phyloP scores from a whole-genome alignment of 2,888 invertebrate genomes.

The Rhagophthalmus giganteus region DNA sequence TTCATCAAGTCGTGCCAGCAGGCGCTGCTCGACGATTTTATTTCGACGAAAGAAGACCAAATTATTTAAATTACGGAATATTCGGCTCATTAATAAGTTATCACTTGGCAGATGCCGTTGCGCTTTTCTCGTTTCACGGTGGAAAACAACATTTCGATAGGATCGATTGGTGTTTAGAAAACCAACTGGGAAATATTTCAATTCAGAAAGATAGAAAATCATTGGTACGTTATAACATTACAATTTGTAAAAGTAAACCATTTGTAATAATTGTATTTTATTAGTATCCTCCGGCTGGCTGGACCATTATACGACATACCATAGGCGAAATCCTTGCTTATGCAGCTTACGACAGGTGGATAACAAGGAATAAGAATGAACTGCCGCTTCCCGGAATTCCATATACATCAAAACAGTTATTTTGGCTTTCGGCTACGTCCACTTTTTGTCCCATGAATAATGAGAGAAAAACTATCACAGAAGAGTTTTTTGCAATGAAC shows the following conservation, averaged over 20 bases:
- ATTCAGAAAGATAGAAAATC: not conserved
- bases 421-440: not conserved
- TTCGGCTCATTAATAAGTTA: not conserved
- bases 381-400: not conserved
- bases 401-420: not conserved
- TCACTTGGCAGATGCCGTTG: not conserved
- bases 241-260: no score
- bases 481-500: not conserved
- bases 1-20: not conserved
- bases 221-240: not conserved
- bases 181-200: not conserved
- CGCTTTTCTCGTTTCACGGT: not conserved
- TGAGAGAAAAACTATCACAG: not conserved
- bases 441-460: not conserved
- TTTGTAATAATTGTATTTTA: not conserved
- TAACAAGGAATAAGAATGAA: not conserved
- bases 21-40: not conserved
- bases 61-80: not conserved
- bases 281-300: not conserved
- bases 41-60: not conserved
- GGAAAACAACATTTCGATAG: not conserved
- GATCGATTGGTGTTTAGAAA: not conserved
- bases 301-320: not conserved
- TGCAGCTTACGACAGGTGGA: not conserved
- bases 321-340: not conserved